A percentile compares a stretch with the other conserved stretches of the same genome.
These are phyloP conservation scores for Megalonaias nervosa DNA, from an alignment of 1,140 invertebrate species.

Conservation along the genomic window DNA sequence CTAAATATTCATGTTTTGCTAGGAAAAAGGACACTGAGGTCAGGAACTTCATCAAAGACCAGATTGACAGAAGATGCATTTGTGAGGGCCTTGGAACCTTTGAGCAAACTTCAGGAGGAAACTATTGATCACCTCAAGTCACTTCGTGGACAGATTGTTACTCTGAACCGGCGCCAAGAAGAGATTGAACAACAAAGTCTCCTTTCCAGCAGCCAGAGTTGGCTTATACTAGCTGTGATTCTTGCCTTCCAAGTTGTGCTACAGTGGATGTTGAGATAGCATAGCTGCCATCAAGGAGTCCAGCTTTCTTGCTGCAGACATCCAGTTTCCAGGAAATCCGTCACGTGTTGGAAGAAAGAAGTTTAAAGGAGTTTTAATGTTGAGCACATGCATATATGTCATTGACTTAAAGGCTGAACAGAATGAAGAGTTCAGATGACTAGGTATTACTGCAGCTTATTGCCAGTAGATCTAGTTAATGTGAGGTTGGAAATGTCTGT, in stretches of 20 bases:
- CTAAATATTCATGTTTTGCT: constrained; percentile 11
- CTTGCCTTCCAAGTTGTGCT: constrained; percentile 58
- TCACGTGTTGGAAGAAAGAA: too few species aligned
- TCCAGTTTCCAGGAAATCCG: neutral
- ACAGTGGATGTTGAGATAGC: constrained; percentile 56
- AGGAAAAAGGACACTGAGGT: constrained; percentile 40
- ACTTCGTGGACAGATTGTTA: constrained; percentile 47
- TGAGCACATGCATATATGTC: too few species aligned
- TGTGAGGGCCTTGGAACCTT: constrained; percentile 46
- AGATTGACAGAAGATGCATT: constrained; percentile 47
- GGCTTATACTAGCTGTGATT: constrained; percentile 56
- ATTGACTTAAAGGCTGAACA: too few species aligned
- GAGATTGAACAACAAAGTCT: constrained; percentile 4
- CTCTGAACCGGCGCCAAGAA: constrained; percentile 15
- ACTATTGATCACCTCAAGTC: constrained; percentile 40
- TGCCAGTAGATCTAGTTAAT: too few species aligned
- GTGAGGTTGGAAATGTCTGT: too few species aligned
- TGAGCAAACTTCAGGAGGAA: constrained; percentile 52
- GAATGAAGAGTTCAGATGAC: too few species aligned
- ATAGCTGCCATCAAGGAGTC: neutral
- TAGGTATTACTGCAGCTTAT: too few species aligned
- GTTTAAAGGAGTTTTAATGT: too few species aligned
- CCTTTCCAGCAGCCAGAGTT: constrained; percentile 34
- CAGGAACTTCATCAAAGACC: constrained; percentile 26
- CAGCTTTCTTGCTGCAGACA: neutral